Conservation (phyloP, 2,888 invertebrate genomes). For the Drosophila mettleri region DNA sequence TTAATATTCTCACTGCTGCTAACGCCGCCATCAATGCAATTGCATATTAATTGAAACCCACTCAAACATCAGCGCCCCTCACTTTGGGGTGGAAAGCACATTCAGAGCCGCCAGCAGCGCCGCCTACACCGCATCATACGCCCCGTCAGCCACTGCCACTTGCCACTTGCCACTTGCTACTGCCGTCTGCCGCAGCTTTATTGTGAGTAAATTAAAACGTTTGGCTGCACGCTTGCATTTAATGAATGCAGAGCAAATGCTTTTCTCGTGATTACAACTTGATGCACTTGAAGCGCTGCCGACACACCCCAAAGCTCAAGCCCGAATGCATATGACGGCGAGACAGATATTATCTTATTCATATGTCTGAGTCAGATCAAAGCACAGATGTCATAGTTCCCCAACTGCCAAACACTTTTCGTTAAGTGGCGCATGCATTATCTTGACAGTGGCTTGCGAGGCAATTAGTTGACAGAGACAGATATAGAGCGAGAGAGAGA, state of each 20-base stretch:
- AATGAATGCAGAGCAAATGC: constrained; percentile 65
- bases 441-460: constrained; percentile 43
- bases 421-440: constrained; percentile 35
- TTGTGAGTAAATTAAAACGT: constrained; percentile 61
- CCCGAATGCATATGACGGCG: not conserved
- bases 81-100: constrained; percentile 24
- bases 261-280: constrained; percentile 40
- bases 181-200: constrained; percentile 21
- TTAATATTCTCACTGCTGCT: constrained; percentile 9
- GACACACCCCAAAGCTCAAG: constrained; percentile 4
- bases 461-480: constrained; percentile 47
- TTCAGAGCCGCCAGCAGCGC: not conserved
- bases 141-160: constrained; percentile 15
- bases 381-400: constrained; percentile 33
- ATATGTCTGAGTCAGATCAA: constrained; percentile 58
- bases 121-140: constrained; percentile 7
- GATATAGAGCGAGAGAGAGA: not conserved
- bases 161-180: not conserved
- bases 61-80: constrained; percentile 31
- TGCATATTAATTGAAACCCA: constrained; percentile 69
- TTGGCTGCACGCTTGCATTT: constrained; percentile 46
- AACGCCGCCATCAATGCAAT: constrained; percentile 37
- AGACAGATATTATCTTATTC: constrained; percentile 23
- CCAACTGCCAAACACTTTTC: constrained; percentile 21
- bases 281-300: constrained; percentile 44